phyloP scores from a whole-genome alignment of 1,140 invertebrate genomes.

The Drosophila triauraria region DNA sequence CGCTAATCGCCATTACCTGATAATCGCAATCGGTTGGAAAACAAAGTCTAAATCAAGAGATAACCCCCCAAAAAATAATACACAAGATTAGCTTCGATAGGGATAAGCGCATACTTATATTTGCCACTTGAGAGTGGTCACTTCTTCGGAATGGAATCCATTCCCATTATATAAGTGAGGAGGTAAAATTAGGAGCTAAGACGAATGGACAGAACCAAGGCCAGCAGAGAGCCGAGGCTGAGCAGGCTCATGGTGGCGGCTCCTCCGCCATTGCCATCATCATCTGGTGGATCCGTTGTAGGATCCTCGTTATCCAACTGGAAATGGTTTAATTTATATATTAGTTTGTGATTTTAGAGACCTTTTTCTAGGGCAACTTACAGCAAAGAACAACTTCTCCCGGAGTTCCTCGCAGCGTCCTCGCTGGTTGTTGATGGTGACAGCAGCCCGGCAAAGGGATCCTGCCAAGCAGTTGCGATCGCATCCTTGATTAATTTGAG shows the following conservation, averaged over 20 bases:
- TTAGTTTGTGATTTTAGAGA: too few species aligned
- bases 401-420: conserved; percentile 86
- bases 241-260: conserved; percentile 50
- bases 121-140: conserved; percentile 50
- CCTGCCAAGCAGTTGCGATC: conserved; percentile 87
- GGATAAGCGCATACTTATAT: conserved; percentile 52
- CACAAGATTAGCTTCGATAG: conserved; percentile 40
- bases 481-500: conserved; percentile 86
- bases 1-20: conserved; percentile 44
- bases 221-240: conserved; percentile 52
- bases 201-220: conserved; percentile 48
- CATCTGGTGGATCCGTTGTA: conserved; percentile 9
- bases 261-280: conserved; percentile 34
- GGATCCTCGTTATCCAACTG: conserved; percentile 65
- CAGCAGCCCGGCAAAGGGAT: conserved; percentile 87
- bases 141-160: conserved; percentile 44
- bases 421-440: conserved; percentile 86
- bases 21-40: conserved; percentile 18
- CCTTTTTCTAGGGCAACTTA: conserved; percentile 26
- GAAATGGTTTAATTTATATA: too few species aligned
- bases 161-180: conserved; percentile 64
- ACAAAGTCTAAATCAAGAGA: conserved; percentile 29
- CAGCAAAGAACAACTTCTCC: conserved; percentile 55
- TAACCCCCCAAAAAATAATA: conserved; percentile 21
- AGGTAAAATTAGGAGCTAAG: conserved; percentile 42